A percentile compares a stretch with the other conserved stretches of the same genome.
Evolutionary conservation across 2,888 invertebrate genomes (phyloP).

Genomic region (Eupithecia abbreviata): DNA sequence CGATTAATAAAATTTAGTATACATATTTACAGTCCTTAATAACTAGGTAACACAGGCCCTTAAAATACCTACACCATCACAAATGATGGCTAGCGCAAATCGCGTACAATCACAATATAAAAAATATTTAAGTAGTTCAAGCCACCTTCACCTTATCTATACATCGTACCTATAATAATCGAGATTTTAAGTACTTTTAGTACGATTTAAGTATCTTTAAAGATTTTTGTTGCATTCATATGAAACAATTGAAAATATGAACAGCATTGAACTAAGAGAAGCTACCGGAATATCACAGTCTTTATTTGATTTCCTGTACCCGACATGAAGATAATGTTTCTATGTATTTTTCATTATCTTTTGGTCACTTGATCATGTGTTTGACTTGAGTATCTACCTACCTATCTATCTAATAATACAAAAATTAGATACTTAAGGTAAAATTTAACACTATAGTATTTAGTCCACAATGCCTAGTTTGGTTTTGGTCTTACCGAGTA

Average conservation of each 20-base stretch:
- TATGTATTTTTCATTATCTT: neutral
- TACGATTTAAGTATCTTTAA: slow-evolving; percentile 27
- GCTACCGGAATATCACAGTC: slow-evolving; percentile 29
- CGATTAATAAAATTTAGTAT: neutral
- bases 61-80: neutral
- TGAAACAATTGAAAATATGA: neutral
- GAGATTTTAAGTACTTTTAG: slow-evolving; percentile 32
- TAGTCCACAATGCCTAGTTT: neutral
- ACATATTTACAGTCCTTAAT: slow-evolving; percentile 3
- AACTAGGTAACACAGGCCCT: slow-evolving; percentile 16
- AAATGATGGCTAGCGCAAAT: neutral
- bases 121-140: slow-evolving; percentile 16
- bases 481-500: neutral
- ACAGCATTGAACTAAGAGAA: slow-evolving; percentile 2
- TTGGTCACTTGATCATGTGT: slow-evolving; percentile 3
- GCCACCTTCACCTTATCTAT: slow-evolving; percentile 11
- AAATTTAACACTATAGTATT: neutral
- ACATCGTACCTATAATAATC: slow-evolving; percentile 13
- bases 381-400: neutral
- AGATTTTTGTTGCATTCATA: neutral
- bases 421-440: neutral
- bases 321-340: neutral
- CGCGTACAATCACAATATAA: neutral
- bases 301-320: slow-evolving; percentile 12
- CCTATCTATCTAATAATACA: neutral